phyloP scores from a whole-genome alignment of 2,113 vertebrate species.

The Lota lota region DNA sequence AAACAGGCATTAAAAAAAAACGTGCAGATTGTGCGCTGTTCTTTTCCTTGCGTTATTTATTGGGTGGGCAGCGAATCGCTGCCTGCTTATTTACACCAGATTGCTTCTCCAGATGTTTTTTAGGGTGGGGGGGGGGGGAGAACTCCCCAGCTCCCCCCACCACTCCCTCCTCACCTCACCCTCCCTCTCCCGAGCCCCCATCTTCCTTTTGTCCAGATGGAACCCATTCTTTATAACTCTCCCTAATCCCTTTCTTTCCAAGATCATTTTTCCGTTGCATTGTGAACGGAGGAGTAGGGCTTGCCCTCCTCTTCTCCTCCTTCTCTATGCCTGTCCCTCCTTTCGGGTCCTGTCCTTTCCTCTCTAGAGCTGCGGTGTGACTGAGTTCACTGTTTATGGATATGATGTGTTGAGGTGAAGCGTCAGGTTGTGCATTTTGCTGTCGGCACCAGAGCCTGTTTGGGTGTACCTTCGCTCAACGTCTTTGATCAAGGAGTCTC shows the following conservation, averaged over 20 bases:
- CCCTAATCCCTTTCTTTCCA: conserved; percentile 57
- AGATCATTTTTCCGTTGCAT: conserved; percentile 30
- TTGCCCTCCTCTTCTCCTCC: not conserved
- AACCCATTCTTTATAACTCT: conserved; percentile 69
- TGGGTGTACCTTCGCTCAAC: too few relatives aligned
- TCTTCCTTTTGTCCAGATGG: conserved; percentile 67
- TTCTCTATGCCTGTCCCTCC: conserved; percentile 13
- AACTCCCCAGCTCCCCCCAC: conserved; percentile 46
- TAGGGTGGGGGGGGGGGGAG: conserved; percentile 32
- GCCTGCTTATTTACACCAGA: conserved; percentile 76
- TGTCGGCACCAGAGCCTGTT: too few relatives aligned
- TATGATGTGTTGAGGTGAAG: too few relatives aligned
- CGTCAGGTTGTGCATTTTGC: too few relatives aligned
- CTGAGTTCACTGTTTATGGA: too few relatives aligned
- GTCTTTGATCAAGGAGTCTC: too few relatives aligned
- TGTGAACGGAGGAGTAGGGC: conserved; percentile 59
- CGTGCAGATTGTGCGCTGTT: conserved; percentile 45
- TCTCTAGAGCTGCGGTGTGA: not conserved
- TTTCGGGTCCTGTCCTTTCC: not conserved
- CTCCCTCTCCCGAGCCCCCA: conserved; percentile 9
- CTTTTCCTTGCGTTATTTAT: conserved; percentile 71
- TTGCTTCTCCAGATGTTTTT: conserved; percentile 79
- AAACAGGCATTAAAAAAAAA: conserved; percentile 40
- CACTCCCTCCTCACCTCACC: conserved; percentile 12
- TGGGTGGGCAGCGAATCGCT: conserved; percentile 70